Conservation (phyloP, 1,140 invertebrate species). For the Holotrichia oblita region DNA sequence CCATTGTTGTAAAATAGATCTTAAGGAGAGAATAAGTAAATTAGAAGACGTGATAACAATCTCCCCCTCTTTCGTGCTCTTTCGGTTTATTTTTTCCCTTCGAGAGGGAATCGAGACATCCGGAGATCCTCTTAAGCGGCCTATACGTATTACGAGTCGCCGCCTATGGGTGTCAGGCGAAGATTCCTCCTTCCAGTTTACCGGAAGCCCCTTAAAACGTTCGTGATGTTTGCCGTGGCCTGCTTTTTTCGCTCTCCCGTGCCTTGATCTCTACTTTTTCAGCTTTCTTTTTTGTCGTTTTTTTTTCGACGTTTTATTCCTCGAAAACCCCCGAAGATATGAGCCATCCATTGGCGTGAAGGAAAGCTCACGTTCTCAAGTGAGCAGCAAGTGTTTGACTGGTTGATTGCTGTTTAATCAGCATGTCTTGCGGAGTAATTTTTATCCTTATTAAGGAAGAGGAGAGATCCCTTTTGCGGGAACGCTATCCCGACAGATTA, state of each 20-base stretch:
- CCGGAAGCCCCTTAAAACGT: constrained; percentile 51
- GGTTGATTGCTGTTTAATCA: constrained; percentile 58
- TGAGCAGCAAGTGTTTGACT: constrained; percentile 51
- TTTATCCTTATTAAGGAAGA: constrained; percentile 56
- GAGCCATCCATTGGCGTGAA: constrained; percentile 53
- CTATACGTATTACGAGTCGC: constrained; percentile 55
- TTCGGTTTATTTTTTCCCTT: constrained; percentile 41
- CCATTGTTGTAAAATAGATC: constrained; percentile 68
- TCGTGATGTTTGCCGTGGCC: constrained; percentile 54
- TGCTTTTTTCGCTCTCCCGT: constrained; percentile 49
- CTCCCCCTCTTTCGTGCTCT: constrained; percentile 62
- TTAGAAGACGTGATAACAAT: constrained; percentile 74
- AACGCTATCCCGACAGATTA: constrained; percentile 33
- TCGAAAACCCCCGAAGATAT: constrained; percentile 54
- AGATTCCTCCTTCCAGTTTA: not conserved
- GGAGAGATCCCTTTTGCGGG: constrained; percentile 24
- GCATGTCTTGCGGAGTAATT: constrained; percentile 57
- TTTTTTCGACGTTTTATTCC: constrained; percentile 28
- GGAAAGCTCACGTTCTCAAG: constrained; percentile 45
- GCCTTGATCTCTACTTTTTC: constrained; percentile 30
- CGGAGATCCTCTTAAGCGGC: constrained; percentile 56
- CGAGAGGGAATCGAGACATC: constrained; percentile 52
- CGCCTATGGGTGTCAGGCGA: not conserved
- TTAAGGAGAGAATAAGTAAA: constrained; percentile 74
- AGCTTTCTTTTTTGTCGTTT: not conserved